Base-by-base conservation (phyloP, 2,888 invertebrate genomes). In the Trachelus troglodyta region DNA sequence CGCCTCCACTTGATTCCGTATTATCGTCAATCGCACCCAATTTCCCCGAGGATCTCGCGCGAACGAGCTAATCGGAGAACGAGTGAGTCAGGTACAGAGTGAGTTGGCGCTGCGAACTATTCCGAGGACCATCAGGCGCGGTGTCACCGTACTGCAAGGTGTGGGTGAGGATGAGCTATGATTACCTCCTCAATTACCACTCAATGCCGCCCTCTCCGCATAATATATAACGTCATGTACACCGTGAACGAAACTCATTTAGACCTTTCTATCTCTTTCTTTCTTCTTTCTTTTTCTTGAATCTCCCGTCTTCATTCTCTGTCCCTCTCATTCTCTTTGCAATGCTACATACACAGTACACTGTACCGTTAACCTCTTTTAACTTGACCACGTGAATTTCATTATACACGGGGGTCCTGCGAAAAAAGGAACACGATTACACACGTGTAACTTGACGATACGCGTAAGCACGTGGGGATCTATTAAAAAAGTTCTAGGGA, bases 171-270 rank as follows among this genome's bases (percentile, higher is more conserved):
- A 89, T 89, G 88, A 87, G 87, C 85, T 88, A 86, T 88, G 88
- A 89, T 89, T 89, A 88, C 86, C 89, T 87, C 86, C 87, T 89
- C 89, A 88, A 89, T 89, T 89, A 89, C 87, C 84, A 85, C 85
- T 89, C 90, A 88, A 89, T 89, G 88, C 85, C 87, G 83, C 84
- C 85, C 87, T 83, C 85, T 81, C 81, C 81, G 85, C 87, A 88
- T 89, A 87, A 87, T 88, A 88, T 85, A 86, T 85, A 85, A 82
- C 83, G 83, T 83, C 83, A 85, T 81, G 80, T 85, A 85, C 81
- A 84, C 78, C 78, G 76, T 80, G 71, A 71, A 31, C 34, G 31
- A 31, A 71, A 71, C 4, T 9, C 34, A 15, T 71, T 71, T 34
- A 31, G 35, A 30, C 1, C 1, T 34, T 23, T 74, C 23, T 34